Percentiles rank a stretch among this genome's conserved stretches.
Conservation (phyloP, 1,140 invertebrate genomes). For the Odontomachus brunneus region DNA sequence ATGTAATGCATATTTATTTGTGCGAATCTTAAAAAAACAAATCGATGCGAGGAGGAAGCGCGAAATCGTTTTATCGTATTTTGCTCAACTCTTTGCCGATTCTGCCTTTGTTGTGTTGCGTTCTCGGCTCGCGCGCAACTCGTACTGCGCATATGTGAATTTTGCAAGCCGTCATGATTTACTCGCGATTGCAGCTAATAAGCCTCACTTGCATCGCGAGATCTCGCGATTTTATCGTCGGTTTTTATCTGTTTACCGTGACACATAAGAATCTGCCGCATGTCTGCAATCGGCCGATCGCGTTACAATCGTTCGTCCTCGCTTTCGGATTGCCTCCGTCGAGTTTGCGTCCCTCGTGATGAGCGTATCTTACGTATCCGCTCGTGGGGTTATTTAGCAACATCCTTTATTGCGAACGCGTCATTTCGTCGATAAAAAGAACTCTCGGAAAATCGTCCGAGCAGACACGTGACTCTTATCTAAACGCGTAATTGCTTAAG, state of each 20-base stretch:
- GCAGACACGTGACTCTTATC: neutral
- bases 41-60: too few species aligned
- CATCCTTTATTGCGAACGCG: conserved; percentile 25
- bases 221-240: conserved; percentile 23
- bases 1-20: too few species aligned
- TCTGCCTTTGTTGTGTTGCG: conserved; percentile 2
- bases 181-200: conserved; percentile 40
- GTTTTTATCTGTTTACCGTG: conserved; percentile 42
- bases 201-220: conserved; percentile 11
- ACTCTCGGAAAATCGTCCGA: neutral
- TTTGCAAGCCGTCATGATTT: conserved; percentile 40
- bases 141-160: too few species aligned
- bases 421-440: conserved; percentile 12
- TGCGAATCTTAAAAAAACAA: neutral
- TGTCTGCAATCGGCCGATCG: conserved; percentile 4
- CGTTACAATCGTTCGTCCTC: conserved; percentile 2
- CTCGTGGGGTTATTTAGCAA: neutral
- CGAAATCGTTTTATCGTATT: conserved; percentile 30
- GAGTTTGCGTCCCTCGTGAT: neutral
- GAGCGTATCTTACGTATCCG: conserved; percentile 8
- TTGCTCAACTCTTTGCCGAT: neutral
- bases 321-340: neutral
- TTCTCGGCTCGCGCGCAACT: conserved; percentile 18
- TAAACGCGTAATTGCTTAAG: neutral
- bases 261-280: conserved; percentile 4